Base-by-base conservation (phyloP, 2,888 invertebrate genomes). In the Zeuzera pyrina region DNA sequence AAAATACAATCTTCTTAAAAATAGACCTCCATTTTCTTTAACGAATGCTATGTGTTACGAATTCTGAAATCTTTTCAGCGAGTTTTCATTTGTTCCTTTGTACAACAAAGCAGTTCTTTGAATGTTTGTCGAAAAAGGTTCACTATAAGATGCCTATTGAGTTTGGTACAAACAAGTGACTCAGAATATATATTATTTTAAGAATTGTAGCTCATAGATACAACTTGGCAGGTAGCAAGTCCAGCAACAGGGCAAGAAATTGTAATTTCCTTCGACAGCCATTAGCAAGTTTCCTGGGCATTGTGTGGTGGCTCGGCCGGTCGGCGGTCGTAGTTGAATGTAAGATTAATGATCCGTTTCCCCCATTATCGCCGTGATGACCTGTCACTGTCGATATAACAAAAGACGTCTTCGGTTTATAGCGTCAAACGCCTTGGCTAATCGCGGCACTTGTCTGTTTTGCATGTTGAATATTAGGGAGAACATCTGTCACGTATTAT, bases 301-400 rank as follows among this genome's bases (percentile, higher is more conserved):
- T 72, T 73, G 68, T 51, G 57, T 45, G 52, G 39, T 34, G 38
- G 45, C 40, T 52, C 15, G 14, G 42, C 42, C 45, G 57, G 46
- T 44, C 49, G 49, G 53, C 47, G 51, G 57, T 47, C 52, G 57
- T 65, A 62, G 66, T 65, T 72, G 74, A 74, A 72, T 70, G 62
- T 62, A 74, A 73, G 77, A 78, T 78, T 78, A 73, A 79, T 78
- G 77, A 65, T 49, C 43, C 47, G 39, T 44, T 52, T 49, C 54
- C 51, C 49, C 53, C 61, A 65, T 66, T 65, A 58, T 57, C 48
- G 50, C 52, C 48, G 46, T 58, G 56, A 66, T 67, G 61, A 52
- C 61, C 60, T 61, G 68, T 65, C 68, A 60, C 53, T 48, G 56
- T 42, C 50, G 49, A 51, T 59, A 58, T 52, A 57, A 65, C 60